Conservation (phyloP, 2,113 vertebrate species). For the Lampris incognitus region DNA sequence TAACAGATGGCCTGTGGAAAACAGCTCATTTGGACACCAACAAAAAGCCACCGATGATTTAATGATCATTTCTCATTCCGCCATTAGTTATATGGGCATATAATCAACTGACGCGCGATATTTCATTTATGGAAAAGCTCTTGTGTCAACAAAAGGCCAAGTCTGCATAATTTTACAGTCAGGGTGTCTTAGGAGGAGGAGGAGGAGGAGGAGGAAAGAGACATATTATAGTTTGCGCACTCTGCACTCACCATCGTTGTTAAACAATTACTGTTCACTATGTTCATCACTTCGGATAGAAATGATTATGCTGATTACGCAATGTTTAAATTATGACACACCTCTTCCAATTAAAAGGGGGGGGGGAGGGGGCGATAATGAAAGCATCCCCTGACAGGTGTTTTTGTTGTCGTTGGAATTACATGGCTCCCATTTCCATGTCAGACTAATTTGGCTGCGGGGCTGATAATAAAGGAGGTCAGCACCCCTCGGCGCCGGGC, state of each 20-base stretch:
- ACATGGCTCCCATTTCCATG: slow-evolving; percentile 66
- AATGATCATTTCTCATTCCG: slow-evolving; percentile 78
- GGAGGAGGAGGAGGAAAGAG: background rate
- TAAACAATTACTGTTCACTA: background rate
- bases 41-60: slow-evolving; percentile 78
- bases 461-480: slow-evolving; percentile 52
- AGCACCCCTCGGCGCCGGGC: slow-evolving; percentile 20
- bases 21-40: slow-evolving; percentile 75
- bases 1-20: slow-evolving; percentile 75
- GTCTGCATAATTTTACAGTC: slow-evolving; percentile 7
- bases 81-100: slow-evolving; percentile 78
- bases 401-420: slow-evolving; percentile 53
- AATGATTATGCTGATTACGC: slow-evolving; percentile 58
- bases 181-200: slow-evolving; percentile 5
- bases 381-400: slow-evolving; percentile 65
- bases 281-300: slow-evolving; percentile 35
- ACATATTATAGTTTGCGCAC: slow-evolving; percentile 5
- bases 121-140: slow-evolving; percentile 65
- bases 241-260: background rate
- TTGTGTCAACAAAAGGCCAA: slow-evolving; percentile 50
- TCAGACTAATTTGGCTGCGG: slow-evolving; percentile 56
- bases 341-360: slow-evolving; percentile 60
- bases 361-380: slow-evolving; percentile 34
- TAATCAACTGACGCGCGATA: slow-evolving; percentile 79
- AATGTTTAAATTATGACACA: slow-evolving; percentile 53